Base-by-base conservation (phyloP, 2,797 vertebrate genomes). In the Lutjanus argentimaculatus region DNA sequence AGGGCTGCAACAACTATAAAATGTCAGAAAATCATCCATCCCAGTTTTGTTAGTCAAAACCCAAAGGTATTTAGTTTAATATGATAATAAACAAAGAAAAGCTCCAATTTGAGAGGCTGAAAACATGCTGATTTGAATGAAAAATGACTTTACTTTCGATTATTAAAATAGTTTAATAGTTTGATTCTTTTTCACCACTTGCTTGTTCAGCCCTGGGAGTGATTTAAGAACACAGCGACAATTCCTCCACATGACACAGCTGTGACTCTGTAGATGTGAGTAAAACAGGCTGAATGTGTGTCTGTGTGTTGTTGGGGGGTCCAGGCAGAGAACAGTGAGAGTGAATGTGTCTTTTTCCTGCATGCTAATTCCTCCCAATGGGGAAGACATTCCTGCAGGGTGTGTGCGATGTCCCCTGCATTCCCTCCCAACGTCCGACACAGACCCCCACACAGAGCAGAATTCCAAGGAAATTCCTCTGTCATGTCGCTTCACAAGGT, bases 281-380 rank as follows among this genome's bases (percentile, higher is more conserved):
- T 70, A 52, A 76, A 82, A 69, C 68, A 82, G 77, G 53, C 78
- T 73, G 21, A 30, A 56, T 75, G 71, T 55, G 58, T 53, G 51
- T 72, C 2, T 25, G 65, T 77, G 30, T 74, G 84, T 65, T 82
- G 75, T 83, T 90, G 89, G 91, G 91, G 83, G 92, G 91, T 93
- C 86, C 87, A 79, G 80, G 79, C 19, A 1, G 52, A 63, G 77
- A 77, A 88, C 82, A 82, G 89, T 79, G 42, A 82, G 70, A 82
- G 61, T 71, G 19, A 73, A 57, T 82, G 77, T 65, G 67, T 79
- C 84, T 63, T 76, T 89, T 88, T 79, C 89, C 89, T 75, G 67
- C 64, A 93, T 95, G 94, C 91, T 93, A 96, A 96, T 96, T 83
- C 65, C 30, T 91, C 91, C 86, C 94, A 77, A 84, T 85, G 83